A percentile compares a stretch with the other conserved stretches of the same genome.
Conservation (phyloP, 2,113 vertebrate genomes). For the Electrona antarctica region DNA sequence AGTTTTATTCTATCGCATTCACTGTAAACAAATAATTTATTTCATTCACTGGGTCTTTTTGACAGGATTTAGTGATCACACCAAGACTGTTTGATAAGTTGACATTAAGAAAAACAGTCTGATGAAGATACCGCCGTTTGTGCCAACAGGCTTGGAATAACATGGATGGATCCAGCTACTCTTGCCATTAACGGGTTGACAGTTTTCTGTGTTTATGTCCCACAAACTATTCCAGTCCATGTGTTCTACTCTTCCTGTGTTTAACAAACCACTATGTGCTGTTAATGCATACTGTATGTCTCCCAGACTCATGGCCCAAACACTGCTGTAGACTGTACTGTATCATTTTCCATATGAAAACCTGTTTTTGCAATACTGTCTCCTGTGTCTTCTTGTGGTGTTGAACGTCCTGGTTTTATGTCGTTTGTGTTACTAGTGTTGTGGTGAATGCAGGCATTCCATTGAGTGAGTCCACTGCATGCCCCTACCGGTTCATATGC, state of each 20-base stretch:
- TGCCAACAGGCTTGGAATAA: constrained; percentile 5
- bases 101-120: no score
- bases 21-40: no score
- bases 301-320: neutral
- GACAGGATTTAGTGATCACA: neutral
- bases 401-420: constrained; percentile 32
- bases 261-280: constrained; percentile 4
- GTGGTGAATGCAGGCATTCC: constrained; percentile 29
- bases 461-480: constrained; percentile 21
- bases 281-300: neutral
- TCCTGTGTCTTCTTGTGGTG: constrained; percentile 29
- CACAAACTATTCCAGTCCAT: constrained; percentile 7
- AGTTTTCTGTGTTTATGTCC: constrained; percentile 5
- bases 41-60: no score
- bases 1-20: no score
- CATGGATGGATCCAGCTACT: constrained; percentile 7
- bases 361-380: constrained; percentile 26
- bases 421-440: neutral
- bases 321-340: constrained; percentile 35
- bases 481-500: constrained; percentile 20
- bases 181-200: constrained; percentile 17
- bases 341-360: constrained; percentile 47
- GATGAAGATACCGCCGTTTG: no score
- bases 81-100: no score
- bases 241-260: constrained; percentile 13